A percentile compares a stretch with the other conserved stretches of the same genome.
These are phyloP conservation scores for Aldabrachelys gigantea DNA, from an alignment of 2,113 vertebrate genomes.

Conservation along the genomic window DNA sequence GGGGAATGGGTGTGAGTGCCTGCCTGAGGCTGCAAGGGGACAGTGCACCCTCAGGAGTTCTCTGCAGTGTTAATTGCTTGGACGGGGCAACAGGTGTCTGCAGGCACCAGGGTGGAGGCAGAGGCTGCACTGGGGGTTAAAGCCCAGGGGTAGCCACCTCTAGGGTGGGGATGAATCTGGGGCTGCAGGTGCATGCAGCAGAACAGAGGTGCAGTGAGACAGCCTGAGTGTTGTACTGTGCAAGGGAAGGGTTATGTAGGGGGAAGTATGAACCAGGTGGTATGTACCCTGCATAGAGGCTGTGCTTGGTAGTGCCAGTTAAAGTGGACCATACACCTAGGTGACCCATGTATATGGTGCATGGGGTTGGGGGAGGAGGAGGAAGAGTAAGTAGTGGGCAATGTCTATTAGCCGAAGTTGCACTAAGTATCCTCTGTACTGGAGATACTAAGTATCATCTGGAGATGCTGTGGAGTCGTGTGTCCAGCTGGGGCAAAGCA, in stretches of 20 bases:
- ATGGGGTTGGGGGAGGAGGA: rapidly evolving
- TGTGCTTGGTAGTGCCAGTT: background rate
- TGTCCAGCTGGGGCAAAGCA: background rate
- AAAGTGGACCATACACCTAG: background rate
- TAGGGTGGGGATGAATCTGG: background rate
- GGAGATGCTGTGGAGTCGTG: too few species aligned
- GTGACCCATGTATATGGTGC: background rate
- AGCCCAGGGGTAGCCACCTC: background rate
- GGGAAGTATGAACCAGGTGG: background rate
- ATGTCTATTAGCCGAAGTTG: background rate
- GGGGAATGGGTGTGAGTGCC: rapidly evolving
- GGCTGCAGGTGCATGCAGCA: background rate
- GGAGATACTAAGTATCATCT: background rate
- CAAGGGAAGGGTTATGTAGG: too few species aligned
- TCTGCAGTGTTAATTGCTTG: too few species aligned
- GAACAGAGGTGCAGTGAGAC: background rate
- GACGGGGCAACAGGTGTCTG: too few species aligned
- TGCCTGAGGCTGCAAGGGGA: background rate
- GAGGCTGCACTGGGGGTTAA: background rate
- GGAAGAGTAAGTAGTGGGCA: background rate
- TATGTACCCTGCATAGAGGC: too few species aligned
- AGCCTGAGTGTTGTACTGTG: background rate
- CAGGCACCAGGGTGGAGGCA: background rate
- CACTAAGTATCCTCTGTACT: background rate
- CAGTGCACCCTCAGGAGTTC: too few species aligned